Evolutionary conservation across 37 sponge, comb jelly and placozoan species (phyloP).

Genomic region (Chondrosia reniformis): DNA sequence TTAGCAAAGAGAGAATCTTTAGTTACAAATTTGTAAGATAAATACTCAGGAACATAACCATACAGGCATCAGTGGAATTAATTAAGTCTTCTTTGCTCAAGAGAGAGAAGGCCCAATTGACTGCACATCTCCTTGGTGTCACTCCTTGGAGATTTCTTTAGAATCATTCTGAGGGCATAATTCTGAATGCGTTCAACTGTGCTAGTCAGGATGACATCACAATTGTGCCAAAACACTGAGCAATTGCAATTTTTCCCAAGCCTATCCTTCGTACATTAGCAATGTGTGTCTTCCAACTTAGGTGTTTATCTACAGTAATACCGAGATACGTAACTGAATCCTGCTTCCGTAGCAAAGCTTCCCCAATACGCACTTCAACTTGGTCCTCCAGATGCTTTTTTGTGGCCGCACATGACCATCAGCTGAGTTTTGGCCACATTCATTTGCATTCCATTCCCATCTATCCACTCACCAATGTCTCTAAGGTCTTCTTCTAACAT

Average conservation of each 20-base stretch:
- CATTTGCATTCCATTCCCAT: neutral
- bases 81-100: neutral
- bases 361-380: no score
- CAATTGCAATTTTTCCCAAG: neutral
- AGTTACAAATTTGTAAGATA: neutral
- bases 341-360: no score
- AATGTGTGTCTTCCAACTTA: neutral
- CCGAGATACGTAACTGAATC: neutral
- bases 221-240: neutral
- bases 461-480: neutral
- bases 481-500: neutral
- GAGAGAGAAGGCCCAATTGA: neutral
- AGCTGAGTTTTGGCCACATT: neutral
- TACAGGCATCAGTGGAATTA: neutral
- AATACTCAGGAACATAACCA: neutral
- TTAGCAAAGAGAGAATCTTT: neutral
- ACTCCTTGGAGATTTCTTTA: neutral
- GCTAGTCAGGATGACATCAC: neutral
- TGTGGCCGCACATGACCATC: neutral
- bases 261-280: neutral
- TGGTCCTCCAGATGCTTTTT: neutral
- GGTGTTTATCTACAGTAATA: neutral
- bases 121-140: neutral
- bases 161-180: neutral
- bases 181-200: neutral